Evolutionary conservation across 2,797 vertebrate species (phyloP).

Genomic region (Yasuhikotakia modesta): DNA sequence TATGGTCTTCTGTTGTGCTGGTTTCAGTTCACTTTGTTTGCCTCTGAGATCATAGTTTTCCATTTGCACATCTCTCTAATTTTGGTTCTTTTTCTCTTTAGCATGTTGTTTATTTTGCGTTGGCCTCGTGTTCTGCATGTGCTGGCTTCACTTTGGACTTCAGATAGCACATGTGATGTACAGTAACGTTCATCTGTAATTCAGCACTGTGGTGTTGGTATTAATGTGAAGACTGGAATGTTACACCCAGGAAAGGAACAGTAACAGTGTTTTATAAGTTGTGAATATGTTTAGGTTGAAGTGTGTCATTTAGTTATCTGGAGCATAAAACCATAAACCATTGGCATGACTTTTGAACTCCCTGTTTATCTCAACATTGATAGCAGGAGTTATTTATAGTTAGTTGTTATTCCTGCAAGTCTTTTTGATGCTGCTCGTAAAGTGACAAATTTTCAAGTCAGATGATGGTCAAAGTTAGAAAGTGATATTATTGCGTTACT

Average conservation of each 20-base stretch:
- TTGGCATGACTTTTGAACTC: not conserved
- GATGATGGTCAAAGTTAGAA: too few species aligned
- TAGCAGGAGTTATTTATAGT: not conserved
- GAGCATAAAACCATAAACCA: not conserved
- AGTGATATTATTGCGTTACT: too few species aligned
- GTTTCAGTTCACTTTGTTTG: conserved; percentile 15
- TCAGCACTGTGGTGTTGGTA: not conserved
- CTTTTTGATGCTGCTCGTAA: too few species aligned
- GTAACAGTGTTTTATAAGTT: not conserved
- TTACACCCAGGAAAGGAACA: too few species aligned
- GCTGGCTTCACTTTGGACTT: conserved; percentile 2
- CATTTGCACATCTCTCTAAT: conserved; percentile 32
- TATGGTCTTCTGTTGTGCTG: conserved; percentile 46
- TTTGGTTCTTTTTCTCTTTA: conserved; percentile 4
- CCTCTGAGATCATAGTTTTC: conserved; percentile 27
- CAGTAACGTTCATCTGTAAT: not conserved
- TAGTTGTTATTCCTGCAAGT: too few species aligned
- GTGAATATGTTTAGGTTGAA: not conserved
- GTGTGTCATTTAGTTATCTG: not conserved
- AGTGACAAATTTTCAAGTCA: too few species aligned
- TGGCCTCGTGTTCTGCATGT: conserved; percentile 1
- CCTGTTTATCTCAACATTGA: not conserved
- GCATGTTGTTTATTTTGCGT: conserved; percentile 3
- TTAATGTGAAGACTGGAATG: too few species aligned
- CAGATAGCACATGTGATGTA: not conserved